Evolutionary conservation across 2,888 invertebrate genomes (phyloP).

Genomic region (Ormyrus pomaceus): DNA sequence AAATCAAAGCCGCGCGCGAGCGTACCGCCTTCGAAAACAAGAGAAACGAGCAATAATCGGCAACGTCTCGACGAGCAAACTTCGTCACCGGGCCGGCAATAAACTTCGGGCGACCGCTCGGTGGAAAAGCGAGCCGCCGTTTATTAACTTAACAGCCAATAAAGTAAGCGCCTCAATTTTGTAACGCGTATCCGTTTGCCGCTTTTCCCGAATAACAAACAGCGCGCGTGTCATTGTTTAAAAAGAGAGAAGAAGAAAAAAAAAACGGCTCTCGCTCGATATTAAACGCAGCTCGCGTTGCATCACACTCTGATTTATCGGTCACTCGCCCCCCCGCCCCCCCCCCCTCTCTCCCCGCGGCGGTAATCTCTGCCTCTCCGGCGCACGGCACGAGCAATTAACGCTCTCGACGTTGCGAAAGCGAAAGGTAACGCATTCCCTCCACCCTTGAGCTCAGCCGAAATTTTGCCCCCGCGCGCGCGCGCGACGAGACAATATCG

Average conservation of each 20-base stretch:
- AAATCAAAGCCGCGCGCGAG: too few species aligned
- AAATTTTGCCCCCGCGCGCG: neutral
- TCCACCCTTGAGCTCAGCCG: slow-evolving; percentile 20
- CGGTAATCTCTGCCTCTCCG: too few species aligned
- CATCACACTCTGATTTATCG: slow-evolving; percentile 21
- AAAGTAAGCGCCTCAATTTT: neutral
- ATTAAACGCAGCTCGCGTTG: neutral
- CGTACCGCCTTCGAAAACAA: too few species aligned
- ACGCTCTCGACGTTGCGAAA: slow-evolving; percentile 22
- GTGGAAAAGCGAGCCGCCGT: too few species aligned
- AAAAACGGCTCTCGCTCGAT: neutral
- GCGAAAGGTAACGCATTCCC: slow-evolving; percentile 4
- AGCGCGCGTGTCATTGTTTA: neutral
- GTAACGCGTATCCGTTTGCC: neutral
- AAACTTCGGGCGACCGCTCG: too few species aligned
- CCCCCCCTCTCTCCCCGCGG: too few species aligned
- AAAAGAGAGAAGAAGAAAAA: too few species aligned
- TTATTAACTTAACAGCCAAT: neutral
- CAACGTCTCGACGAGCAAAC: too few species aligned
- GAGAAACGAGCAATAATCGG: too few species aligned
- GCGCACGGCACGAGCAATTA: slow-evolving; percentile 1
- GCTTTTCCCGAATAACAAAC: neutral
- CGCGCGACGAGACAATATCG: slow-evolving; percentile 26
- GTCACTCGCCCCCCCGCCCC: neutral
- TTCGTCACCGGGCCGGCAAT: too few species aligned